Evolutionary conservation across 2,113 vertebrate genomes (phyloP).

Genomic region (Telmatochromis sp.): DNA sequence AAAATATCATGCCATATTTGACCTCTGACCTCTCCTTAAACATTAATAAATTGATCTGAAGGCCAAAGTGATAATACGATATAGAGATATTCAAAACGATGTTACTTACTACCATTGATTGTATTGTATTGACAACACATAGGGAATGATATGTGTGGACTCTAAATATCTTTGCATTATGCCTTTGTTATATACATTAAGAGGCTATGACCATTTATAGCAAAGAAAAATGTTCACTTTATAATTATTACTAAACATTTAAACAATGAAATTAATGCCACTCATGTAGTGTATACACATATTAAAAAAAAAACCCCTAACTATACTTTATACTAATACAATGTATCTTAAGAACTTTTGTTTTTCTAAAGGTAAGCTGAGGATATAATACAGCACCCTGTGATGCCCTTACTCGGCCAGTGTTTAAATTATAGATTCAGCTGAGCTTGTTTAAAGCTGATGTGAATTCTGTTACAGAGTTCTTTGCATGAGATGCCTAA

Average conservation of each 20-base stretch:
- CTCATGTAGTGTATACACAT: not conserved
- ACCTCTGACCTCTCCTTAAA: not conserved
- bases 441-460: not conserved
- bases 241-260: not conserved
- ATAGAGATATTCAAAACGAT: not conserved
- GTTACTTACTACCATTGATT: not conserved
- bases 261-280: not conserved
- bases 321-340: not conserved
- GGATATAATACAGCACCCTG: not conserved
- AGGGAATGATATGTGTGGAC: not conserved
- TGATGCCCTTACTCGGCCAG: not conserved
- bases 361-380: not conserved
- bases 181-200: not conserved
- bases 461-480: not conserved
- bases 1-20: not conserved
- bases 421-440: not conserved
- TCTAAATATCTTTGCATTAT: not conserved
- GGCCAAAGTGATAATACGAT: not conserved
- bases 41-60: not conserved
- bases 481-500: not conserved
- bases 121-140: not conserved
- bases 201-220: not conserved
- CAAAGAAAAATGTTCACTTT: not conserved
- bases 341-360: not conserved
- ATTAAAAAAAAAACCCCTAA: rapidly evolving